Conservation (phyloP, 2,797 vertebrate species). For the Fistularia commersonii region DNA sequence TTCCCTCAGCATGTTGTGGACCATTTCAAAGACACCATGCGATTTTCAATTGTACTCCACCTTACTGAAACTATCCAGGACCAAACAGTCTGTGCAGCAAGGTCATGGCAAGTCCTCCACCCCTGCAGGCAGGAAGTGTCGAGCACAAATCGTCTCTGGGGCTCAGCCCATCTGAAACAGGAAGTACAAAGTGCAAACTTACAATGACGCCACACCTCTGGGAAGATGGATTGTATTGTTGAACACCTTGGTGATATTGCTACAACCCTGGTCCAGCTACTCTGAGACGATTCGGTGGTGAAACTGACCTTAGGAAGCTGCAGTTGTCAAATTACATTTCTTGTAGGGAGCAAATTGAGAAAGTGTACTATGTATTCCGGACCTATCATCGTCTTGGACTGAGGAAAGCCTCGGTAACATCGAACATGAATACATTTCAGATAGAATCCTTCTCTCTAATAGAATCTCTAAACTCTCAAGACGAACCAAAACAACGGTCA, state of each 20-base stretch:
- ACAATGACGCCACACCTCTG: slow-evolving; percentile 55
- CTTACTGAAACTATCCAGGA: slow-evolving; percentile 36
- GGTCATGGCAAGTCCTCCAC: slow-evolving; percentile 60
- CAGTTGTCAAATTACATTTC: too few species aligned
- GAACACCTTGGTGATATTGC: slow-evolving; percentile 34
- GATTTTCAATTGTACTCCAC: slow-evolving; percentile 15
- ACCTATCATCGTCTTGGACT: too few species aligned
- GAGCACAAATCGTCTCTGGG: slow-evolving; percentile 54
- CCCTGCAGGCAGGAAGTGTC: slow-evolving; percentile 64
- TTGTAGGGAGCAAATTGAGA: too few species aligned
- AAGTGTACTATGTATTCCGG: too few species aligned
- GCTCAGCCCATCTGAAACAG: slow-evolving; percentile 70
- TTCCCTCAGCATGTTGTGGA: too few species aligned
- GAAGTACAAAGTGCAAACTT: slow-evolving; percentile 74
- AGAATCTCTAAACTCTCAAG: not conserved
- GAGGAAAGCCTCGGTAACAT: too few species aligned
- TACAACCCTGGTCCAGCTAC: not conserved
- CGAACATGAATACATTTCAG: too few species aligned
- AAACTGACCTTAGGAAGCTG: too few species aligned
- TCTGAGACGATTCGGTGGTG: too few species aligned
- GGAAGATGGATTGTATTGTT: slow-evolving; percentile 51
- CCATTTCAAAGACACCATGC: too few species aligned
- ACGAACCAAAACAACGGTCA: slow-evolving; percentile 7
- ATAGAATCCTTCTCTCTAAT: too few species aligned
- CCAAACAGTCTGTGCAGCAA: slow-evolving; percentile 44